Evolutionary conservation across 1,140 invertebrate species (phyloP).

Genomic region (Melitaea cinxia): DNA sequence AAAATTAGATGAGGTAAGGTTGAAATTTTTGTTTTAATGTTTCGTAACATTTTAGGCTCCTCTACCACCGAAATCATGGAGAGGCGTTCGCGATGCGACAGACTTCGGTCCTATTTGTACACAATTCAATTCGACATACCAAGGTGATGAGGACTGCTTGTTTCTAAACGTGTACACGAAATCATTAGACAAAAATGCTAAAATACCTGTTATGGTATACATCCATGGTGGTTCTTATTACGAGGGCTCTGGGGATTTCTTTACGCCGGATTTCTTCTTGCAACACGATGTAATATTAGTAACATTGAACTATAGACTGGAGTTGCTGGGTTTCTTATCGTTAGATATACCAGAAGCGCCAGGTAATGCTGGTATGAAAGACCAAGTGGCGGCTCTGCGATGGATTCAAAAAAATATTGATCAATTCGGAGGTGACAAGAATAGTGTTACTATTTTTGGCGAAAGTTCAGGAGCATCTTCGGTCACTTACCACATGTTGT

Average conservation of each 20-base stretch:
- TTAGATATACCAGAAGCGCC: slow-evolving; percentile 81
- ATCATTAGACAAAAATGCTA: slow-evolving; percentile 31
- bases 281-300: slow-evolving; percentile 17
- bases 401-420: slow-evolving; percentile 7
- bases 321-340: slow-evolving; percentile 82
- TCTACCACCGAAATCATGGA: slow-evolving; percentile 41
- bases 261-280: slow-evolving; percentile 17
- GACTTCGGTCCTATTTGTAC: slow-evolving; percentile 49
- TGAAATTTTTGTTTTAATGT: neutral
- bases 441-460: slow-evolving; percentile 88
- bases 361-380: slow-evolving; percentile 76
- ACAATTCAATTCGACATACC: slow-evolving; percentile 41
- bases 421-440: slow-evolving; percentile 82
- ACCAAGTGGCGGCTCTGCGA: slow-evolving; percentile 29
- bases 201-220: slow-evolving; percentile 81
- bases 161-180: slow-evolving; percentile 79
- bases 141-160: slow-evolving; percentile 82
- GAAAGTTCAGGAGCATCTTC: slow-evolving; percentile 87
- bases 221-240: slow-evolving; percentile 76
- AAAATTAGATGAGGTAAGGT: neutral
- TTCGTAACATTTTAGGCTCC: slow-evolving; percentile 46
- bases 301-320: slow-evolving; percentile 38
- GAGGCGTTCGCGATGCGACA: slow-evolving; percentile 45
- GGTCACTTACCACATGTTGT: slow-evolving; percentile 86
- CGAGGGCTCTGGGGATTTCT: slow-evolving; percentile 26